Percentiles rank a stretch among this genome's conserved stretches.
Conservation (phyloP, 2,113 vertebrate species). For the Fregata magnificens region DNA sequence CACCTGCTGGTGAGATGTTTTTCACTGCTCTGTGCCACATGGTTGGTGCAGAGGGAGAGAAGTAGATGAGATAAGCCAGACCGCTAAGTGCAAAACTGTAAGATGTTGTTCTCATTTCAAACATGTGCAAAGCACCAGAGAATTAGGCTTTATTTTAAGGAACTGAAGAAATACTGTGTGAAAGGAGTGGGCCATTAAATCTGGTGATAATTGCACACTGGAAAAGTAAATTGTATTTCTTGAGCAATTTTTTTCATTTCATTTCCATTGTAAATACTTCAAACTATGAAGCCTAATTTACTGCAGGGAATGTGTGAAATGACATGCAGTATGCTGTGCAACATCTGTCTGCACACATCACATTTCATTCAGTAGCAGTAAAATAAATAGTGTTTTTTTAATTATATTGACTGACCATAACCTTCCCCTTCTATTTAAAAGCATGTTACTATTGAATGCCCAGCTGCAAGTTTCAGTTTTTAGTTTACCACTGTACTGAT, state of each 20-base stretch:
- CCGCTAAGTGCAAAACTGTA: not conserved
- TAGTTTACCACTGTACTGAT: not conserved
- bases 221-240: conserved; percentile 53
- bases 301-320: conserved; percentile 5
- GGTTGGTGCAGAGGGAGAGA: not conserved
- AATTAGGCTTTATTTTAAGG: conserved; percentile 23
- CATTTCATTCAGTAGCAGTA: not conserved
- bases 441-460: not conserved
- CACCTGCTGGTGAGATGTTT: not conserved
- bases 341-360: conserved; percentile 23
- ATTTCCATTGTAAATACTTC: conserved; percentile 38
- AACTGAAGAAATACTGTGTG: not conserved
- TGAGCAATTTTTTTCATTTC: conserved; percentile 13
- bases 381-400: not conserved
- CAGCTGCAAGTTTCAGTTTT: not conserved
- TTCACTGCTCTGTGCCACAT: not conserved
- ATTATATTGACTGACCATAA: not conserved
- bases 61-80: not conserved
- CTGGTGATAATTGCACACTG: not conserved
- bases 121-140: not conserved
- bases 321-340: not conserved
- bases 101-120: not conserved
- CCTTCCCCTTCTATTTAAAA: not conserved
- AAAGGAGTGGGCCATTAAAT: conserved; percentile 12
- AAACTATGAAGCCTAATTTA: conserved; percentile 22